Percentiles rank a stretch among this genome's conserved stretches.
These are phyloP conservation scores for Psephotus haematonotus DNA, from an alignment of 2,113 vertebrate species.

Conservation along the genomic window DNA sequence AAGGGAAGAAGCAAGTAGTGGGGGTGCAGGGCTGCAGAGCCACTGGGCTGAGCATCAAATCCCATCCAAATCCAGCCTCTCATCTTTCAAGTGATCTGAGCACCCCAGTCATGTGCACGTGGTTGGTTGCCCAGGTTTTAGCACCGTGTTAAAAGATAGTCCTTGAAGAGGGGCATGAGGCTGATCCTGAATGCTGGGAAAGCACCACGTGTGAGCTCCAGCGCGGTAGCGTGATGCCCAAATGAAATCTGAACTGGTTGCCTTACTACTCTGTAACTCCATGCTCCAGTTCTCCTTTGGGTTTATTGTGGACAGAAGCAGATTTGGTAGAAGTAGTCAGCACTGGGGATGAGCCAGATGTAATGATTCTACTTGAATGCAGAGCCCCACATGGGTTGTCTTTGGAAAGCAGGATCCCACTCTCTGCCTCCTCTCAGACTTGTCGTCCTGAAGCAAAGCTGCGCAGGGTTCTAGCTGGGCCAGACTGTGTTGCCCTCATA, in stretches of 20 bases:
- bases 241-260: background rate
- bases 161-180: background rate
- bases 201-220: background rate
- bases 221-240: background rate
- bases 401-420: background rate
- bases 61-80: background rate
- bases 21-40: background rate
- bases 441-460: accelerated
- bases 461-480: background rate
- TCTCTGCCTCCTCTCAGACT: background rate
- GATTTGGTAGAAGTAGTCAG: background rate
- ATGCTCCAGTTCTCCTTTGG: background rate
- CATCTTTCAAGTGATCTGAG: background rate
- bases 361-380: background rate
- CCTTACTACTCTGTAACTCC: background rate
- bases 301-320: background rate
- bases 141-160: background rate
- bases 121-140: background rate
- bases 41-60: background rate
- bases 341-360: background rate
- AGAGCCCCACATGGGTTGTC: accelerated
- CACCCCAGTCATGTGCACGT: accelerated
- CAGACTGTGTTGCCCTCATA: accelerated
- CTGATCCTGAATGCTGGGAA: accelerated
- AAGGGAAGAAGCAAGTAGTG: background rate